A percentile compares a stretch with the other conserved stretches of the same genome.
Conservation (phyloP, 2,797 vertebrate genomes). For the Paguma larvata region DNA sequence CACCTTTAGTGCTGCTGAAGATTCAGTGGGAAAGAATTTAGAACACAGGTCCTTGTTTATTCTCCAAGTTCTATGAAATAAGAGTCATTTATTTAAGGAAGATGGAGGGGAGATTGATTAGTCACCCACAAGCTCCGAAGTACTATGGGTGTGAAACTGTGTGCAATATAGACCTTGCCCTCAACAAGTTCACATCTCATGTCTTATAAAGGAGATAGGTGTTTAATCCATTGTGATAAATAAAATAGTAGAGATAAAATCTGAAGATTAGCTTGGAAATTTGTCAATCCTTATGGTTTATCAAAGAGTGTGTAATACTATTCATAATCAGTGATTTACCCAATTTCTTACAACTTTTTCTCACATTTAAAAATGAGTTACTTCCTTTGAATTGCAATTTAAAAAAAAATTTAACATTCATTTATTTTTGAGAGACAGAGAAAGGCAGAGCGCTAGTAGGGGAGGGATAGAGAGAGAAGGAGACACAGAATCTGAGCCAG, state of each 20-base stretch:
- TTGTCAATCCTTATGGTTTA: not conserved
- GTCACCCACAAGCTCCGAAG: not conserved
- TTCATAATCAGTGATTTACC: not conserved
- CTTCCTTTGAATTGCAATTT: not conserved
- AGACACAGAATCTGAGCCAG: too few relatives aligned
- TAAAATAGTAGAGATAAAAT: not conserved
- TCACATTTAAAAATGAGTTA: not conserved
- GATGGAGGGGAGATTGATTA: not conserved
- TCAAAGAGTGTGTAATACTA: not conserved
- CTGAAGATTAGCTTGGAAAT: not conserved
- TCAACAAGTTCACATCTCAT: not conserved
- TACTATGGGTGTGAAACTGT: not conserved
- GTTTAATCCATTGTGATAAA: not conserved
- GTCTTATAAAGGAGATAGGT: not conserved
- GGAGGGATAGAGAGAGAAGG: too few relatives aligned
- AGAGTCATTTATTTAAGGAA: not conserved
- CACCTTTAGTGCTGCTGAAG: not conserved
- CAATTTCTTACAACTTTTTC: not conserved
- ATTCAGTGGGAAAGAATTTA: constrained; percentile 5
- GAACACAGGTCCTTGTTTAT: constrained; percentile 10
- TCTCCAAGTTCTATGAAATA: not conserved
- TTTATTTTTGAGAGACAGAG: too few relatives aligned
- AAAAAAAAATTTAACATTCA: too few relatives aligned
- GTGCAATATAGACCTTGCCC: not conserved
- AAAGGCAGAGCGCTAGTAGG: too few relatives aligned